A percentile compares a stretch with the other conserved stretches of the same genome.
These are phyloP conservation scores for Crenichthys baileyi DNA, from an alignment of 2,797 vertebrate species.

Conservation along the genomic window DNA sequence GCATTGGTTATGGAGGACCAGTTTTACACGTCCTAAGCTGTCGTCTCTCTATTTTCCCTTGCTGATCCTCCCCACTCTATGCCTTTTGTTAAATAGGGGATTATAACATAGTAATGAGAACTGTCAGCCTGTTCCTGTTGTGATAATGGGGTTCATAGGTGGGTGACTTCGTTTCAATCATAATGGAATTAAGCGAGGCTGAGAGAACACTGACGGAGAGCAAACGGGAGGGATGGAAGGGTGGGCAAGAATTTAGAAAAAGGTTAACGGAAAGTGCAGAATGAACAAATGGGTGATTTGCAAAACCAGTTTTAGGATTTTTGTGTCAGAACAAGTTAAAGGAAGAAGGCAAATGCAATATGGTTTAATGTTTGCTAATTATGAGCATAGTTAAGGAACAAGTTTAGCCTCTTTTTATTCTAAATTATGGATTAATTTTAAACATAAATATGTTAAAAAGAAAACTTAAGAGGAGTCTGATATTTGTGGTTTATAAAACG, in stretches of 20 bases:
- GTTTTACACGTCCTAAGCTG: constrained; percentile 55
- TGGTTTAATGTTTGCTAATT: not conserved
- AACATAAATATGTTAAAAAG: not conserved
- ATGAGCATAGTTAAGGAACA: not conserved
- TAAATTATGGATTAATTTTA: not conserved
- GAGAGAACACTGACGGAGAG: constrained; percentile 56
- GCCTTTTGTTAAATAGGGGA: constrained; percentile 73
- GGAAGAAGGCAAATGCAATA: not conserved
- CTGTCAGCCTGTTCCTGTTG: constrained; percentile 76
- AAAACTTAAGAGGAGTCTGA: not conserved
- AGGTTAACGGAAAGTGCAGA: constrained; percentile 45
- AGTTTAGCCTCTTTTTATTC: not conserved
- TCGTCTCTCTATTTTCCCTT: constrained; percentile 40
- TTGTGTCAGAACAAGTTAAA: not conserved
- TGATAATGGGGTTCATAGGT: constrained; percentile 82
- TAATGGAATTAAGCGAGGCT: constrained; percentile 77
- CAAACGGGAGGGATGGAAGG: not conserved
- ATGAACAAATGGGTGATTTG: constrained; percentile 29
- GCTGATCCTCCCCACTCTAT: constrained; percentile 38
- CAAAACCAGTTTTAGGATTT: constrained; percentile 29
- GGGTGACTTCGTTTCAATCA: constrained; percentile 79
- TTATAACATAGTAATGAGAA: constrained; percentile 81
- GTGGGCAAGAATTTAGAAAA: constrained; percentile 49
- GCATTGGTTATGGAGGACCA: constrained; percentile 31
- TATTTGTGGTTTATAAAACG: not conserved